Evolutionary conservation across 2,888 invertebrate species (phyloP), one percentile per base, ranked within the genome.

Genomic region (Dyspetes luteomarginatus): DNA sequence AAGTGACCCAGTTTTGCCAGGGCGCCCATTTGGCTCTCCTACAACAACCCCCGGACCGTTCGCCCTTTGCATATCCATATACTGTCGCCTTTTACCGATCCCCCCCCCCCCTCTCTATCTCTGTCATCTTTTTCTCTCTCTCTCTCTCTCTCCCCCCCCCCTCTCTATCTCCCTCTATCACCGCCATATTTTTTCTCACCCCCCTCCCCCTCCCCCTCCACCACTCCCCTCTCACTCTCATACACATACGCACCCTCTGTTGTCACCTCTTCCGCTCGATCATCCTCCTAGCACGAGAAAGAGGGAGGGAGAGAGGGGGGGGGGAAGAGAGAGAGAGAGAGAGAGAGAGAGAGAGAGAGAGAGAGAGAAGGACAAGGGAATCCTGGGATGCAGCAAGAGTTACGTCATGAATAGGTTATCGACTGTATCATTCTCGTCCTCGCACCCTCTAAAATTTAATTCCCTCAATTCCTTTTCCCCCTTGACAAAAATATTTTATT

Each of bases 1-100:
- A 91, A 91, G 89, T 91, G 90, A 91, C 91, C 91, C 84, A 91
- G 88, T 90, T 91, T 85, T 78, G 86, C 83, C 75, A 71, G 65
- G 82, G 81, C 84, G 82, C 85, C 85, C 85, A 84, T 86, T 86
- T 82, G 84, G 81, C 86, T 83, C 85, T 84, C 84, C 84, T 74
- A 83, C 78, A 73, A 22, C 71, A 69, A 78, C 80, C 81, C 76
- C 65, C 77, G 76, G 52, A 78, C 69, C 75, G 45, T 64, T 76
- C 67, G 72, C 68, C 43, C 71, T 79, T 48, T 48, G 58, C 58
- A 69, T 52, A 64, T 65, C 45, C 45, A 30, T 76, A 72, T 68
- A 68, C 28, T 64, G 17, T 36, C 55, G 69, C 73, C 68, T 83
- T 78, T 84, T 82, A 65, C 84, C 84, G 64, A 65, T 78, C 74